Evolutionary conservation across 1,140 invertebrate species (phyloP), one percentile per base, ranked within the genome.

Genomic region (Leguminivora glycinivorella): DNA sequence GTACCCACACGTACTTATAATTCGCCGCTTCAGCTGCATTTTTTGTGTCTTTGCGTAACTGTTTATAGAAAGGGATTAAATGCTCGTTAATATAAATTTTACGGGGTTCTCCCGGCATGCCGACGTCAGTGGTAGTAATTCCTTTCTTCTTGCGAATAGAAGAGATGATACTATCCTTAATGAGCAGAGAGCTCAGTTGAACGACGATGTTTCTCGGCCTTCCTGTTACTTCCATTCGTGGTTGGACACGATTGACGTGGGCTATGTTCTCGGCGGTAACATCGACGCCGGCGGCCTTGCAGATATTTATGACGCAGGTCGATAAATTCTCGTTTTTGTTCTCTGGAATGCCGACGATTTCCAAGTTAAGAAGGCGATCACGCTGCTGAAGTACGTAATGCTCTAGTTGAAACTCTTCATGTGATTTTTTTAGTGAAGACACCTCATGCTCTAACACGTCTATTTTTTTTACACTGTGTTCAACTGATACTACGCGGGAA

Each of bases 161-260:
- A 7, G 67, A 1, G 6, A 68, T 9, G 38, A 68, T 68, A 31
- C 40, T 68, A 19, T 68, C 67, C 40, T 68, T 68, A 7, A 26
- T 40, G 67, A 43, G n/a, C 1, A 25, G 38, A 4, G 34, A 26
- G 5, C 12, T 40, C 12, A 68, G n/a, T 24, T 68, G 26, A 1
- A 26, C 67, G 2, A 68, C 67, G 17, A 68, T 22, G 22, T 17
- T 40, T 14, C 67, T n/a, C 22, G 67, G 67, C n/a, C 38, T 25
- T 1, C 34, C 67, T 5, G 34, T 14, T 26, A 68, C 67, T 22
- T 14, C 9, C 25, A 4, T 7, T 7, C 34, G 40, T 1, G 67
- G 67, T 34, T 68, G 67, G 2, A 68, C 67, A 14, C 67, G 67
- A 38, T 68, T 68, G 1, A 47, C 67, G 25, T 22, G 40, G 6